These are phyloP conservation scores for Onychostruthus taczanowskii DNA, from an alignment of 2,113 vertebrate species.

Conservation along the genomic window DNA sequence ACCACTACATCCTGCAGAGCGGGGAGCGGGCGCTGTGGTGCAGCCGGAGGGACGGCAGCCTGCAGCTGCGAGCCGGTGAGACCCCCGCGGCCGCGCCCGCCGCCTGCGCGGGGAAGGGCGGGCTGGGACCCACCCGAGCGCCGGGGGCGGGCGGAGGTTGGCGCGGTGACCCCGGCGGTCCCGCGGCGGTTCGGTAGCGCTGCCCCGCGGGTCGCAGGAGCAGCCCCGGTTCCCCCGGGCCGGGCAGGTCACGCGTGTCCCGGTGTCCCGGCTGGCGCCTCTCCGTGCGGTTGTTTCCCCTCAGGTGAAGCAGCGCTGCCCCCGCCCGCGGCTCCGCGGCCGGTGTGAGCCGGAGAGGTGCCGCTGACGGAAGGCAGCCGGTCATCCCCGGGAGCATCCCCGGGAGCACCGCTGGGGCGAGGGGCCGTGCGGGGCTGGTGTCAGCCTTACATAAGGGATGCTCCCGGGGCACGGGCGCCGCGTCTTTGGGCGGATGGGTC, in stretches of 20 bases:
- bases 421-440: neutral
- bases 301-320: rapidly evolving
- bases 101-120: neutral
- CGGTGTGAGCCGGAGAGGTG: rapidly evolving
- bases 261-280: neutral
- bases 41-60: neutral
- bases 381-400: neutral
- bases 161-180: neutral
- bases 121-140: too few species aligned
- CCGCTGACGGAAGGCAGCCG: rapidly evolving
- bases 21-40: neutral
- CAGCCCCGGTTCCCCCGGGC: neutral
- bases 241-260: neutral
- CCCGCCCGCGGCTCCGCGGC: neutral
- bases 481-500: neutral
- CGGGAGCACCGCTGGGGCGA: rapidly evolving
- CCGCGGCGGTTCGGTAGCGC: neutral
- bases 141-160: too few species aligned
- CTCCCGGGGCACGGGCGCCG: rapidly evolving
- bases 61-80: neutral
- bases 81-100: neutral
- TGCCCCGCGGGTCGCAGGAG: too few species aligned
- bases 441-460: neutral
- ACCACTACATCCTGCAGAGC: neutral
- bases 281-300: rapidly evolving